Base-by-base conservation (phyloP, 2,113 vertebrate genomes). In the Brachyhypopomus occidentalis region DNA sequence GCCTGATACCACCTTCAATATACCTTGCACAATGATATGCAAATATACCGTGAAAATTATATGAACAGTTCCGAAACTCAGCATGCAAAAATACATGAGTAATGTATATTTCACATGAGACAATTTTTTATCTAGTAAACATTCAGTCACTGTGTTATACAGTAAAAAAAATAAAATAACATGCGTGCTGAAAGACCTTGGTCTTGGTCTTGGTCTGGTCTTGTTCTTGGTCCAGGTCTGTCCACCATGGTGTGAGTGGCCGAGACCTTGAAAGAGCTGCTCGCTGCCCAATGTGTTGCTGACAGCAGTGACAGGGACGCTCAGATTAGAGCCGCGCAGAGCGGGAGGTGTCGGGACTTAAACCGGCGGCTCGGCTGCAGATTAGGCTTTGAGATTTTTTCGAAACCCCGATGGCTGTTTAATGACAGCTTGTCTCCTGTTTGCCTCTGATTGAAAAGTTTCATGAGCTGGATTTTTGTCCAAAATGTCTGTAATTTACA, bases 161-260 rank as follows among this genome's bases (percentile, higher is more conserved):
- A 30, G 30, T 30, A 30, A 30, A 30, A 30, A 30, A 30, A n/a
- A n/a, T n/a, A n/a, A n/a, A n/a, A n/a, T n/a, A n/a, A n/a, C n/a
- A n/a, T n/a, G n/a, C n/a, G 71, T 76, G 80, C 27, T 75, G 79
- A 75, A 75, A 75, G 45, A 62, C 30, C 23, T 75, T 34, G 75
- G 60, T 75, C 75, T 75, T 69, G 80, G 38, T 45, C 72, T 30
- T n/a, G n/a, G n/a, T n/a, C n/a, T n/a, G n/a, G n/a, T n/a, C n/a
- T n/a, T n/a, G n/a, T n/a, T n/a, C n/a, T n/a, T n/a, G n/a, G n/a
- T n/a, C n/a, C n/a, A 75, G 79, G 38, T 41, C 71, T 20, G 20
- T 59, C 62, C 30, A 70, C 59, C 20, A 6, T 36, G 62, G 58
- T 52, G 45, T 25, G 23, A 75, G 34, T 45, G 72, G 59, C 19